Base-by-base conservation (phyloP, 2,797 vertebrate species). In the Cyprinodon diabolis region DNA sequence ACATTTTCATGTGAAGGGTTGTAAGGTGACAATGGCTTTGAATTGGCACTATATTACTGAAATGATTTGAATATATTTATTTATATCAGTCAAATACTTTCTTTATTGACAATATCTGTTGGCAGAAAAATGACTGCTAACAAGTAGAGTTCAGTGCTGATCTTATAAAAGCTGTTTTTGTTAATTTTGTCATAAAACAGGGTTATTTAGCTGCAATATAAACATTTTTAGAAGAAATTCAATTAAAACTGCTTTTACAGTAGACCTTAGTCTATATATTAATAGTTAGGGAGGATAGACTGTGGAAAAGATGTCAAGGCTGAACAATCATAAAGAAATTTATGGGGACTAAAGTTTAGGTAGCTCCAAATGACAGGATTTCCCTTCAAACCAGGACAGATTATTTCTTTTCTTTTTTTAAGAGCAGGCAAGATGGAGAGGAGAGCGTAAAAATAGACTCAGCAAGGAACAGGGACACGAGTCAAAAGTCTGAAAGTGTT, bases 401-500 rank as follows among this genome's bases (percentile, higher is more conserved):
- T 0, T 12, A 72, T 1, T 10, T 62, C 13, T 37, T 51, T 49
- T 43, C 40, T 43, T 43, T 30, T 30, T 55, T 6, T 45, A 68
- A 17, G 19, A 57, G 14, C 70, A 72, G 49, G 56, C 69, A 63
- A 45, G 66, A 82, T 49, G 55, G 25, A 74, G 62, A 75, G 69
- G 78, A 84, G 65, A 69, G 73, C 75, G 69, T 63, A 78, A 68
- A 84, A 76, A 77, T 63, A 49, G 8, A 67, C 40, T 79, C 63
- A 83, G 73, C 80, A 60, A 74, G 19, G 72, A 82, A 77, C 43
- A 72, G 70, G 74, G 57, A 80, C 19, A 51, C 1, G 69, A 84
- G 68, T 88, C 86, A 84, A 87, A 88, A 83, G 76, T 62, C 69
- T 83, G 75, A 75, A 86, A 89, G 86, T 86, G 83, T 87, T 85